A percentile compares a stretch with the other conserved stretches of the same genome.
phyloP scores from a whole-genome alignment of 2,888 invertebrate genomes.

The Lamellibrachia satsuma region DNA sequence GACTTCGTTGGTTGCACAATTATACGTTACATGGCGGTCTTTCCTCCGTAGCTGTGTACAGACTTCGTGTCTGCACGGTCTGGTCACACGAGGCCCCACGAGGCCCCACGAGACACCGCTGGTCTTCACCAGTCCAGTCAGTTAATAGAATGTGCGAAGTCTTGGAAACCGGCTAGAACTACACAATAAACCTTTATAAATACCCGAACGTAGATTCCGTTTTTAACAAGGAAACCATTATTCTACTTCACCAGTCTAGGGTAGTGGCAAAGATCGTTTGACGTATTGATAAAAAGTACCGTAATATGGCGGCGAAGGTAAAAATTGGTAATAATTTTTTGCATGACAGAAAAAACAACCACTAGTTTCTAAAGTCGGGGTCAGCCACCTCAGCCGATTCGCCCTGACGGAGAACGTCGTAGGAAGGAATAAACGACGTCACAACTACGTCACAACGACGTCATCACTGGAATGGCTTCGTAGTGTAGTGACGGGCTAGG shows the following conservation, averaged over 20 bases:
- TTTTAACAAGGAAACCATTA: background rate
- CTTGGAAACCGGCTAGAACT: background rate
- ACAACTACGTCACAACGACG: background rate
- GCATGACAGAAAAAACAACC: background rate
- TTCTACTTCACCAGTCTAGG: background rate
- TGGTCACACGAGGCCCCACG: background rate
- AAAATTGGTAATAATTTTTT: background rate
- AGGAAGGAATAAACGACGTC: background rate
- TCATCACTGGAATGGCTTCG: background rate
- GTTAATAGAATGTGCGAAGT: background rate
- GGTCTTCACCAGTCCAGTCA: background rate
- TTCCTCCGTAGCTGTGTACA: background rate
- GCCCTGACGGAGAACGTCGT: background rate
- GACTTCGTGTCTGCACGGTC: background rate
- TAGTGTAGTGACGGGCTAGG: background rate
- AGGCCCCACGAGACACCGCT: background rate
- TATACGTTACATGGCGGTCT: background rate
- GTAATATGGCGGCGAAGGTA: background rate
- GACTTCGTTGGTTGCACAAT: background rate
- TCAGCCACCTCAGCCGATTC: background rate
- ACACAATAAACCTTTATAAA: background rate
- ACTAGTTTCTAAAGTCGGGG: background rate
- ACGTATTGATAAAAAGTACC: background rate
- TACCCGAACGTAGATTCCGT: background rate
- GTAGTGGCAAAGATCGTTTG: background rate